Evolutionary conservation across 2,888 invertebrate genomes (phyloP).

Genomic region (Dichetophora obliterata): DNA sequence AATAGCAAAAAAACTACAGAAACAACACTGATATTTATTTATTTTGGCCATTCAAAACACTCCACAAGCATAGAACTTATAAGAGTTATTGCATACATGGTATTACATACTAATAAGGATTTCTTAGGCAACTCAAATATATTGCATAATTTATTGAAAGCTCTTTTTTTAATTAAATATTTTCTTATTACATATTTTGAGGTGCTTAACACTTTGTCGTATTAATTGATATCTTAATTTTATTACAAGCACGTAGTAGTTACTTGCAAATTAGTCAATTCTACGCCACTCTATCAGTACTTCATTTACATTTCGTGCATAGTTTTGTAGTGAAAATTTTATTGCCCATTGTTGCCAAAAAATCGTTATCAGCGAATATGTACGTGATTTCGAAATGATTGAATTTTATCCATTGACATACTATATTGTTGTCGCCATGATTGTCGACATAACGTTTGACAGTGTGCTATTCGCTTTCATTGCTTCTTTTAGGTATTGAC

Average conservation of each 20-base stretch:
- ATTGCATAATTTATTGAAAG: not conserved
- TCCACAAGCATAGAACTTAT: not conserved
- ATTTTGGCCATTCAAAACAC: not conserved
- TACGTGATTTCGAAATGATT: conserved; percentile 22
- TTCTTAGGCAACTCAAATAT: not conserved
- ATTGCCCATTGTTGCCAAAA: conserved; percentile 11
- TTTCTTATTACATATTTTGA: not conserved
- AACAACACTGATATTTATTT: no score
- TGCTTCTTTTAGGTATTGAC: conserved; percentile 3
- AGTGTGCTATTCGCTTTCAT: conserved; percentile 30
- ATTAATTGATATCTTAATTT: not conserved
- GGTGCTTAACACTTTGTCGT: not conserved
- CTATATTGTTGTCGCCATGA: not conserved
- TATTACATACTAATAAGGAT: not conserved
- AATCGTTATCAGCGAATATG: conserved; percentile 9
- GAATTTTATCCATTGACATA: not conserved
- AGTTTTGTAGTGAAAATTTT: conserved; percentile 24
- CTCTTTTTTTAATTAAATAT: not conserved
- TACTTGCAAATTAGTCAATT: not conserved
- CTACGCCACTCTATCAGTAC: not conserved
- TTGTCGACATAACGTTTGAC: not conserved
- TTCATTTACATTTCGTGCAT: not conserved
- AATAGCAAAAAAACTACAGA: no score
- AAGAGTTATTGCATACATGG: not conserved
- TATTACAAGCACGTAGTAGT: not conserved